Evolutionary conservation across 2,113 vertebrate genomes (phyloP).

Genomic region (Gymnocephalus cernua): DNA sequence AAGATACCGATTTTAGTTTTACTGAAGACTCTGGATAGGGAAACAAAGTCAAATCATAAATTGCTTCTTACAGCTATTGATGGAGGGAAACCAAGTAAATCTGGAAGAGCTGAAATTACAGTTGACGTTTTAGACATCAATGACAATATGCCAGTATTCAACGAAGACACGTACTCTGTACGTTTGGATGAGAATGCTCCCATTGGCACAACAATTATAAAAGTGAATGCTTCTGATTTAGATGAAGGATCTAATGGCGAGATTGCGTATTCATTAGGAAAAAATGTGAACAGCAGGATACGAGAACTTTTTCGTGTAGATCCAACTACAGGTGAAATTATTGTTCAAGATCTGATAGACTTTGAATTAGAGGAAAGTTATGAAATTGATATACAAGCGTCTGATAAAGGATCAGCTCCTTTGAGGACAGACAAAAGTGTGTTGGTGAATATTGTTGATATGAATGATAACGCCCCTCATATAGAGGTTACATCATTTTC

Average conservation of each 20-base stretch:
- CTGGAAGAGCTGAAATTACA: conserved; percentile 39
- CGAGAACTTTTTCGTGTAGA: conserved; percentile 16
- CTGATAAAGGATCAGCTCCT: conserved; percentile 61
- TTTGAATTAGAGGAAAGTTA: conserved; percentile 53
- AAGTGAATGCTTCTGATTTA: conserved; percentile 52
- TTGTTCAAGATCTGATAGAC: conserved; percentile 25
- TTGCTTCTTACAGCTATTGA: conserved; percentile 64
- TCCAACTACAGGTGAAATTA: conserved; percentile 40
- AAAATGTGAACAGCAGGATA: conserved; percentile 29
- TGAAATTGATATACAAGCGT: conserved; percentile 73
- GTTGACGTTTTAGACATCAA: conserved; percentile 63
- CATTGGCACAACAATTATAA: conserved; percentile 29
- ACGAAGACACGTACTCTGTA: conserved; percentile 21
- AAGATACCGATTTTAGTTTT: conserved; percentile 74
- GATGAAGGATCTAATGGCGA: conserved; percentile 50
- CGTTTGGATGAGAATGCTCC: conserved; percentile 18
- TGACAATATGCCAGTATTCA: conserved; percentile 72
- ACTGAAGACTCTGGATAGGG: conserved; percentile 75
- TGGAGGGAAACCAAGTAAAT: conserved; percentile 63
- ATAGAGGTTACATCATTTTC: conserved; percentile 90
- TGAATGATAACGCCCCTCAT: conserved; percentile 87
- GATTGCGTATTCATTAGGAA: conserved; percentile 38
- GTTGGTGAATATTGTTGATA: conserved; percentile 62
- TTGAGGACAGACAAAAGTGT: conserved; percentile 52
- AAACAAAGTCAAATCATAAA: conserved; percentile 52